Conservation (phyloP, 2,888 invertebrate genomes). For the Platynereis dumerilii region DNA sequence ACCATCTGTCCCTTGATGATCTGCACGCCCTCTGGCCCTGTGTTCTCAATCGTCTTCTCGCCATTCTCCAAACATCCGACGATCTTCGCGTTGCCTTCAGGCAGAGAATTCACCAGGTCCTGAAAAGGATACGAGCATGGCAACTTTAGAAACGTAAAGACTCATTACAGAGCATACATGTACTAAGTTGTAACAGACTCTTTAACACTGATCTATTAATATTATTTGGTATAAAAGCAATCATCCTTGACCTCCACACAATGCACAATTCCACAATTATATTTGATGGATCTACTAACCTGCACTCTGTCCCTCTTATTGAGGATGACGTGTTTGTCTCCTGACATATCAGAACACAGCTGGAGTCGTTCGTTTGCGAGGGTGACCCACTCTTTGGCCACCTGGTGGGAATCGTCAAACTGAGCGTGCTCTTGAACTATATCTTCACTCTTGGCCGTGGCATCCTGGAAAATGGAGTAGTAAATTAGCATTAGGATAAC, state of each 20-base stretch:
- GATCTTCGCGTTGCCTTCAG: slow-evolving; percentile 67
- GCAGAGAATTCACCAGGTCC: slow-evolving; percentile 70
- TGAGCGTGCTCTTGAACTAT: slow-evolving; percentile 87
- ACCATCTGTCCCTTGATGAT: slow-evolving; percentile 77
- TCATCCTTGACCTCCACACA: too few relatives aligned
- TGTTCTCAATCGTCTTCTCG: slow-evolving; percentile 68
- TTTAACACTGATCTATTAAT: too few relatives aligned
- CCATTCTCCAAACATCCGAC: slow-evolving; percentile 74
- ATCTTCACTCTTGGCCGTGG: slow-evolving; percentile 68
- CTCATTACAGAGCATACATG: too few relatives aligned
- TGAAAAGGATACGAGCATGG: slow-evolving; percentile 32
- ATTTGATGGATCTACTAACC: slow-evolving; percentile 42
- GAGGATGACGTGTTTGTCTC: slow-evolving; percentile 72
- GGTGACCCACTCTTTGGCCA: slow-evolving; percentile 84
- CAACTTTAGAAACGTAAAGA: too few relatives aligned
- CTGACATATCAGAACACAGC: slow-evolving; percentile 82
- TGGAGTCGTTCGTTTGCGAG: slow-evolving; percentile 80
- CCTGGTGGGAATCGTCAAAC: slow-evolving; percentile 82
- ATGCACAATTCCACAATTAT: too few relatives aligned
- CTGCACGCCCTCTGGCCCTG: slow-evolving; percentile 56
- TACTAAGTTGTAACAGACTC: too few relatives aligned
- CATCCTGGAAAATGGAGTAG: slow-evolving; percentile 20
- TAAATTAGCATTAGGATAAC: too few relatives aligned
- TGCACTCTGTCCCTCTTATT: slow-evolving; percentile 62
- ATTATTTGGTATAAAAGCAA: too few relatives aligned